Base-by-base conservation (phyloP, 2,888 invertebrate species). In the Allygus modestus region DNA sequence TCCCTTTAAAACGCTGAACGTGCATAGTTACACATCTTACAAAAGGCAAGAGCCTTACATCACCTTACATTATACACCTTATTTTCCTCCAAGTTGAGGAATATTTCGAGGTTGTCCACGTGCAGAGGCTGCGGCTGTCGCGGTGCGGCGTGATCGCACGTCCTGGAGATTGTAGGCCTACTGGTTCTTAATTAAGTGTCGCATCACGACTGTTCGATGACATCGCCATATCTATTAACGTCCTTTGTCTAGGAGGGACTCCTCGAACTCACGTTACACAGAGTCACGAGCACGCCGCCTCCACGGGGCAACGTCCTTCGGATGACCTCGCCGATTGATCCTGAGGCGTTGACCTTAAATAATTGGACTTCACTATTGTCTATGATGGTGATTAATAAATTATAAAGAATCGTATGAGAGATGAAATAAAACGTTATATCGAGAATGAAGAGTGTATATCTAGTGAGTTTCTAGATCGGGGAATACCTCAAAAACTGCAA, bases 161-260 rank as follows among this genome's bases (percentile, higher is more conserved):
- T 58, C 58, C 58, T 26, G 23, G 7, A 58, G 58, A 58, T 58
- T 58, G 58, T 58, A 77, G 77, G 77, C 77, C 77, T 77, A 26
- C 77, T 26, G 31, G 28, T 77, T 51, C 77, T 77, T 77, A 77
- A 77, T 77, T 77, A 77, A 77, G 77, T 77, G 77, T 77, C 77
- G 46, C 77, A 77, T 77, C 77, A 77, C 77, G 77, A 77, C 33
- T 28, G 26, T 77, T 77, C 77, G 77, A 77, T 77, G 77, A 77
- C 77, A 77, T 46, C 77, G 71, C 71, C 71, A 41, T 71, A 41
- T 71, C 41, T 71, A 71, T 71, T 37, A 71, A 71, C 46, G 77
- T 77, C 77, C 77, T 77, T 77, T 77, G 51, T 77, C 77, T 77
- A 77, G 46, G 77, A 77, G 20, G 51, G n/a, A 26, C 71, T 33